These are phyloP conservation scores for Dufourea novaeangliae DNA, from an alignment of 1,140 invertebrate genomes.

Conservation along the genomic window DNA sequence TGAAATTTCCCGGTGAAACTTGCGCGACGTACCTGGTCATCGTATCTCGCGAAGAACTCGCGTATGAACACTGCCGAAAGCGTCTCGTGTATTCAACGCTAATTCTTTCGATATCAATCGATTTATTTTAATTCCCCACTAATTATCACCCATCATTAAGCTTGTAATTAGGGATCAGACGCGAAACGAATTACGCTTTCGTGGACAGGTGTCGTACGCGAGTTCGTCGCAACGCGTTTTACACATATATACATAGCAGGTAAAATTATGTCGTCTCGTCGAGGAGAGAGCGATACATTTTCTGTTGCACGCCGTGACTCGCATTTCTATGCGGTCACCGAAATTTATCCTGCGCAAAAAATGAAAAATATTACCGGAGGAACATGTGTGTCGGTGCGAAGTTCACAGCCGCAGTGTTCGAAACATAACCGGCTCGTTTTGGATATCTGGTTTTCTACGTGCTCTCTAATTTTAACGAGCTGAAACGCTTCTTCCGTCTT, in stretches of 20 bases:
- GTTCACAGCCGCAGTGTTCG: background rate
- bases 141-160: background rate
- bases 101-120: background rate
- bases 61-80: conserved; percentile 25
- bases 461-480: conserved; percentile 16
- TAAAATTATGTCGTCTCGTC: no score
- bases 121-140: background rate
- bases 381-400: background rate
- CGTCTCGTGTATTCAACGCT: background rate
- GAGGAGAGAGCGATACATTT: no score
- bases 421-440: background rate
- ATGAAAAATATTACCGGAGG: background rate
- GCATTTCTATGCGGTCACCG: background rate
- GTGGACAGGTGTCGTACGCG: background rate
- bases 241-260: no score
- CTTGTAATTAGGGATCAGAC: background rate
- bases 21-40: conserved; percentile 30
- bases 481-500: background rate
- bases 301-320: no score
- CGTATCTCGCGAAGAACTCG: conserved; percentile 16
- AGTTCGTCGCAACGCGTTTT: background rate
- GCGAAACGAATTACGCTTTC: background rate
- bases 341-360: background rate
- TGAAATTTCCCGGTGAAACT: conserved; percentile 68
- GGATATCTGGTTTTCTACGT: conserved; percentile 5